Evolutionary conservation across 2,888 invertebrate species (phyloP).

Genomic region (Plebejus anna): DNA sequence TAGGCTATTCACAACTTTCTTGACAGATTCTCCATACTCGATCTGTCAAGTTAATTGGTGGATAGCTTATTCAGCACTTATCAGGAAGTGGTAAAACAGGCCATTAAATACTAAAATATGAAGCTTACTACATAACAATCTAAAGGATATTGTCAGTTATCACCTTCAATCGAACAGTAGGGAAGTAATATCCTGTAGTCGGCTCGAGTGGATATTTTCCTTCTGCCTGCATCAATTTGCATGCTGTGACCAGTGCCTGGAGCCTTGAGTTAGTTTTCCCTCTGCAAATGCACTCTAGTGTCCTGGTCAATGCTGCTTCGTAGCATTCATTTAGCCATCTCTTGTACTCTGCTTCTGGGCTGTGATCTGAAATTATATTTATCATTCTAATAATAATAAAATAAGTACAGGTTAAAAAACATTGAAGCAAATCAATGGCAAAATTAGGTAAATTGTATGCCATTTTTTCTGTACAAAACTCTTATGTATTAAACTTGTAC

Average conservation of each 20-base stretch:
- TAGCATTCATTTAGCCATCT: constrained; percentile 86
- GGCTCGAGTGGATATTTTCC: constrained; percentile 83
- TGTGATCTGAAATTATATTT: constrained; percentile 49
- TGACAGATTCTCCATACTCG: too few relatives aligned
- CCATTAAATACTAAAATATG: too few relatives aligned
- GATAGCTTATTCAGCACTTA: too few relatives aligned
- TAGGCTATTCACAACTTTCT: too few relatives aligned
- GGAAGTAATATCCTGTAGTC: constrained; percentile 81
- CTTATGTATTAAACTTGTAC: background rate
- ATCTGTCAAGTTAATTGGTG: too few relatives aligned
- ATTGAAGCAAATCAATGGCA: too few relatives aligned
- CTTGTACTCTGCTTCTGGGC: constrained; percentile 82
- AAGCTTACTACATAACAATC: too few relatives aligned
- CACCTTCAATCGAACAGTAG: constrained; percentile 82
- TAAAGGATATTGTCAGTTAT: too few relatives aligned
- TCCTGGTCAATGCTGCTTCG: constrained; percentile 81
- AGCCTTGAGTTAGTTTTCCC: constrained; percentile 73
- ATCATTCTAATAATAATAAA: background rate
- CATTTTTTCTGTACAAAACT: background rate
- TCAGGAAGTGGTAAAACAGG: too few relatives aligned
- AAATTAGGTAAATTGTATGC: too few relatives aligned
- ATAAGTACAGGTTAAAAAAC: too few relatives aligned
- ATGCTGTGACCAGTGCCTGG: constrained; percentile 85
- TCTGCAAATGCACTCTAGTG: constrained; percentile 79
- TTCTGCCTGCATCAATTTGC: constrained; percentile 87